Percentiles rank a stretch among this genome's conserved stretches.
Evolutionary conservation across 2,888 invertebrate species (phyloP).

Genomic region (Imbricaverruca yamaguchii): DNA sequence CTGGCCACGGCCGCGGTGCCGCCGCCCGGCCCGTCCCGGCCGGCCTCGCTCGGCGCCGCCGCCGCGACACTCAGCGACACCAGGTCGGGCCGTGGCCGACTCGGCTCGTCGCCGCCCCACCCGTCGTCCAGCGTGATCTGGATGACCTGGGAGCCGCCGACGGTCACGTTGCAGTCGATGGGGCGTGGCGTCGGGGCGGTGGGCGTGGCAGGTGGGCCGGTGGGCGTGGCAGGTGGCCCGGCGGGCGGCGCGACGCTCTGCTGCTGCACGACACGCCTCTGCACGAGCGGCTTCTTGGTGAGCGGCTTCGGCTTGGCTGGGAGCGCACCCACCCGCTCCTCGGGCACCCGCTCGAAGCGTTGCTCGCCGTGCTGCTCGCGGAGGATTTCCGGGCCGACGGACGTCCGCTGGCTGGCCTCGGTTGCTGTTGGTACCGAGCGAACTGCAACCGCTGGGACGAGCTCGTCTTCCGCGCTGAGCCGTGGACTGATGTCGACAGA

Average conservation of each 20-base stretch:
- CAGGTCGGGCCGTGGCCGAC: not conserved
- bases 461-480: not conserved
- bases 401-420: too few species aligned
- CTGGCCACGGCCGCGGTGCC: too few species aligned
- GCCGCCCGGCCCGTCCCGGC: too few species aligned
- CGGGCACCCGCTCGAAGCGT: not conserved
- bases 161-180: not conserved
- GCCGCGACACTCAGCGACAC: too few species aligned
- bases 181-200: not conserved
- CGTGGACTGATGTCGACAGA: not conserved
- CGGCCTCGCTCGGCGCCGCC: too few species aligned
- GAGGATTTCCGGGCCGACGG: not conserved
- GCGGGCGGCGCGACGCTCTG: too few species aligned
- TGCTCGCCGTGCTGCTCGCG: not conserved
- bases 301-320: not conserved
- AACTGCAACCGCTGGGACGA: not conserved
- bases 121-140: not conserved
- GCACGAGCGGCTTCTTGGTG: not conserved
- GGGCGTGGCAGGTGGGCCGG: too few species aligned
- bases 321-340: not conserved
- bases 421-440: too few species aligned
- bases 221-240: too few species aligned
- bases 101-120: not conserved
- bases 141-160: conserved; percentile 1
- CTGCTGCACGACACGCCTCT: not conserved